A percentile compares a stretch with the other conserved stretches of the same genome.
phyloP scores from a whole-genome alignment of 2,113 vertebrate species.

The Hemiscyllium ocellatum region DNA sequence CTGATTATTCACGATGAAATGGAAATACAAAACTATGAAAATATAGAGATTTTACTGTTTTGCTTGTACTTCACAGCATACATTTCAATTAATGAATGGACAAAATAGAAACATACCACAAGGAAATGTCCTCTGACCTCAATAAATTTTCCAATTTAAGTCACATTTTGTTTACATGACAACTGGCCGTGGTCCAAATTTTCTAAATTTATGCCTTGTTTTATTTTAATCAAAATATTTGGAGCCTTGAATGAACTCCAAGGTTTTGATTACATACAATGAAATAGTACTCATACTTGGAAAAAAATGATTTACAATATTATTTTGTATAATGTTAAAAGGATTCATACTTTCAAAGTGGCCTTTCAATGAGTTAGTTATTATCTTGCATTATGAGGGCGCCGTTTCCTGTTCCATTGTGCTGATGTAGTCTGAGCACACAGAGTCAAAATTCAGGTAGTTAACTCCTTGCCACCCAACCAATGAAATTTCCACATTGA shows the following conservation, averaged over 20 bases:
- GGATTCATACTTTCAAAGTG: not conserved
- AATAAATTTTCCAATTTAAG: not conserved
- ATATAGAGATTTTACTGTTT: not conserved
- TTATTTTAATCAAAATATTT: conserved; percentile 32
- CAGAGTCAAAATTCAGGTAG: not conserved
- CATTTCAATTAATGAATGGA: not conserved
- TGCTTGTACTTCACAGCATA: not conserved
- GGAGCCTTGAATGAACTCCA: not conserved
- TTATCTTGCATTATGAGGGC: not conserved
- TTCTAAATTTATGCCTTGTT: conserved; percentile 21
- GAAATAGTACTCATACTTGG: not conserved
- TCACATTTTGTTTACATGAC: not conserved
- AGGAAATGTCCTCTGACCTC: not conserved
- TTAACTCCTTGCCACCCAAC: not conserved
- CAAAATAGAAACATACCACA: not conserved
- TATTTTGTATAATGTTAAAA: not conserved
- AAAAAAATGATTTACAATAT: conserved; percentile 7
- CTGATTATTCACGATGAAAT: not conserved
- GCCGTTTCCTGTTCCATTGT: not conserved
- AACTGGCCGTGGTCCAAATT: not conserved
- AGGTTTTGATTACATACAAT: not conserved
- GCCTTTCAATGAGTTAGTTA: conserved; percentile 5
- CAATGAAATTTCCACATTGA: not conserved
- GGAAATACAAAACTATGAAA: not conserved
- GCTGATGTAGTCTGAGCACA: not conserved